Evolutionary conservation across 2,797 vertebrate species (phyloP).

Genomic region (Microctenopoma stevenorrisi): DNA sequence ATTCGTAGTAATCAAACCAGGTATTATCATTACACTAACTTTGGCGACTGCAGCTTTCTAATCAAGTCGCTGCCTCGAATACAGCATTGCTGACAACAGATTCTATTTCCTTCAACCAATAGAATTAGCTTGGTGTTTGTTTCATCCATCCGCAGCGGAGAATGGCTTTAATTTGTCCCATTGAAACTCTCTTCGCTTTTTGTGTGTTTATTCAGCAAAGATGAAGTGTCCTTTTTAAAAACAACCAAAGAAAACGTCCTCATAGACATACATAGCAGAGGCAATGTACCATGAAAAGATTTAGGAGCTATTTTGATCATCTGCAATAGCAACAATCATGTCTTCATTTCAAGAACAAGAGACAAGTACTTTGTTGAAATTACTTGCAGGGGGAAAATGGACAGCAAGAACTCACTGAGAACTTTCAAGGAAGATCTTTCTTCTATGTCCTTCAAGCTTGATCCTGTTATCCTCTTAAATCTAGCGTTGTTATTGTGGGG

Average conservation of each 20-base stretch:
- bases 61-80: conserved; percentile 68
- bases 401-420: conserved; percentile 31
- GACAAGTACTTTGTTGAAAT: conserved; percentile 57
- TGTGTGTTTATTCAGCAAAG: conserved; percentile 64
- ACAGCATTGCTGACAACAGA: conserved; percentile 55
- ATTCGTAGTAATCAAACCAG: conserved; percentile 71
- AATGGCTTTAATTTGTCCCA: conserved; percentile 73
- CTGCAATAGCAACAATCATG: conserved; percentile 60
- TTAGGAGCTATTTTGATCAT: conserved; percentile 71
- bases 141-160: conserved; percentile 59
- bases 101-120: conserved; percentile 69
- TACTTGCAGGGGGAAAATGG: conserved; percentile 49
- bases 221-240: conserved; percentile 54
- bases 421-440: conserved; percentile 36
- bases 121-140: conserved; percentile 65
- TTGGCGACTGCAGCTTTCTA: conserved; percentile 55
- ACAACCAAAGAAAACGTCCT: conserved; percentile 58
- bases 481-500: conserved; percentile 17
- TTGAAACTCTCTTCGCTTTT: conserved; percentile 62
- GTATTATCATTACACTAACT: conserved; percentile 68
- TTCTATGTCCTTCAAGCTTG: conserved; percentile 47
- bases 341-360: conserved; percentile 64
- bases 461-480: conserved; percentile 36
- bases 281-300: conserved; percentile 61
- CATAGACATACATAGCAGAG: conserved; percentile 48